Percentiles rank a stretch among this genome's conserved stretches.
phyloP scores from a whole-genome alignment of 1,140 invertebrate genomes.

The Drosophila fuyamai region DNA sequence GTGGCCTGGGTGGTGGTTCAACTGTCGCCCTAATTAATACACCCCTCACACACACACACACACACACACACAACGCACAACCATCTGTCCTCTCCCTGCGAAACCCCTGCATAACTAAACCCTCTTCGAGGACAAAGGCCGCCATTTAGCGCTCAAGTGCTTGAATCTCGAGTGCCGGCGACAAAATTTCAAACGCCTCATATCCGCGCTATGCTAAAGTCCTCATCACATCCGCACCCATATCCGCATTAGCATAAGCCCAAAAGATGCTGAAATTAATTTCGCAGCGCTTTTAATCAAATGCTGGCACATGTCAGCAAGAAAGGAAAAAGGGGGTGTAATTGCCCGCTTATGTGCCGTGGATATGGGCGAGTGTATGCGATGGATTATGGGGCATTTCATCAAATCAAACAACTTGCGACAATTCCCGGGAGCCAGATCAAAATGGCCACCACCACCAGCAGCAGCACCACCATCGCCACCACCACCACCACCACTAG shows the following conservation, averaged over 20 bases:
- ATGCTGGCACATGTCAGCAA: conserved; percentile 77
- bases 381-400: conserved; percentile 60
- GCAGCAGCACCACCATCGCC: conserved; percentile 6
- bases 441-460: conserved; percentile 68
- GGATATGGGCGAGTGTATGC: conserved; percentile 4
- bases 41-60: conserved; percentile 25
- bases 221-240: neutral
- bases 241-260: conserved; percentile 32
- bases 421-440: conserved; percentile 75
- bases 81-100: no score
- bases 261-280: conserved; percentile 66
- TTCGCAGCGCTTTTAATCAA: conserved; percentile 81
- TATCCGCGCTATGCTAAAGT: conserved; percentile 8
- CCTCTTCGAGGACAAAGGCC: conserved; percentile 61
- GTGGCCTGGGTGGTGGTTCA: neutral
- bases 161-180: conserved; percentile 50
- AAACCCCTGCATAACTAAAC: conserved; percentile 2
- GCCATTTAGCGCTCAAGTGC: conserved; percentile 72
- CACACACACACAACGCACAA: neutral
- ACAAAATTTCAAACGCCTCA: conserved; percentile 60
- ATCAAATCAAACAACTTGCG: conserved; percentile 61
- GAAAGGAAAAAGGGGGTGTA: conserved; percentile 38
- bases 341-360: conserved; percentile 22
- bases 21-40: conserved; percentile 77
- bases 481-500: conserved; percentile 5